phyloP scores from a whole-genome alignment of 2,888 invertebrate genomes.

The Globia sparganii region DNA sequence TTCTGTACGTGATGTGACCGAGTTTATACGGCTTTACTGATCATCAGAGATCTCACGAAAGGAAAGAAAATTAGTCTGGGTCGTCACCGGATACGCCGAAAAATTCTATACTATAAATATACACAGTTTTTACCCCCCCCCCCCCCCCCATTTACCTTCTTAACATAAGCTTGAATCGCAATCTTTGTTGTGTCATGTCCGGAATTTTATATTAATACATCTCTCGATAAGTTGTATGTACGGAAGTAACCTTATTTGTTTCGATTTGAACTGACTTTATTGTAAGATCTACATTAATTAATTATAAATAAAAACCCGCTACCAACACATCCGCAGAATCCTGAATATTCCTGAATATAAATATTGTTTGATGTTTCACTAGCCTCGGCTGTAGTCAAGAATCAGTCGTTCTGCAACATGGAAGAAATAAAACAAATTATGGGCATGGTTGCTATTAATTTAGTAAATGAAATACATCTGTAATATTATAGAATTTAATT shows the following conservation, averaged over 20 bases:
- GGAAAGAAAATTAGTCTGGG: not conserved
- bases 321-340: conserved; percentile 25
- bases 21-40: not conserved
- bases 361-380: conserved; percentile 43
- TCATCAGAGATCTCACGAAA: not conserved
- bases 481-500: conserved; percentile 90
- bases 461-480: conserved; percentile 69
- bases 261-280: conserved; percentile 42
- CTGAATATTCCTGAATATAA: conserved; percentile 25
- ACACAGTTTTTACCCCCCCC: not conserved
- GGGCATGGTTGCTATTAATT: conserved; percentile 57
- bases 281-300: conserved; percentile 41
- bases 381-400: conserved; percentile 37
- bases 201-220: not conserved
- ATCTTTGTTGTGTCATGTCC: not conserved
- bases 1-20: not conserved
- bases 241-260: conserved; percentile 25
- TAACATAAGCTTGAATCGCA: not conserved
- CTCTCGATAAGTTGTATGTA: not conserved
- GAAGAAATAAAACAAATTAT: conserved; percentile 57
- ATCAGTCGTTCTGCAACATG: conserved; percentile 53
- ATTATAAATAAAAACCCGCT: conserved; percentile 32
- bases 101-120: not conserved
- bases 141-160: not conserved
- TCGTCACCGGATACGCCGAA: not conserved